phyloP scores from a whole-genome alignment of 1,140 invertebrate species.

The Sweltsa coloradensis region DNA sequence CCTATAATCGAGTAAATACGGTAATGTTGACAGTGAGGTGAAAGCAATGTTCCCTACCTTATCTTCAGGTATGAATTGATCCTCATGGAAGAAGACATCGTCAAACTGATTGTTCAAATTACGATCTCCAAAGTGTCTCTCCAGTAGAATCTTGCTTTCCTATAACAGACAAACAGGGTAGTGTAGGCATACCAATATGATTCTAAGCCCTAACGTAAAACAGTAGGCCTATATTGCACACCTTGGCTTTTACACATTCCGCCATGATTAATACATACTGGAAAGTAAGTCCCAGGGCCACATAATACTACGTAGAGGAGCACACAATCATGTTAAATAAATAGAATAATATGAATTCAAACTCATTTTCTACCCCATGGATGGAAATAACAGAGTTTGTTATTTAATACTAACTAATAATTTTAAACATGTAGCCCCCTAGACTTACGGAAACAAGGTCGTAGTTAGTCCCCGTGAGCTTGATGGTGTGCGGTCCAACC shows the following conservation, averaged over 20 bases:
- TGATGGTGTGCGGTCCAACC: conserved; percentile 63
- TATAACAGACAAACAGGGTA: too few species aligned
- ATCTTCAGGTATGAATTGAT: too few species aligned
- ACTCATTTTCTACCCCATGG: background rate
- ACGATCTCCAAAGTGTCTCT: too few species aligned
- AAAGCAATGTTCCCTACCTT: too few species aligned
- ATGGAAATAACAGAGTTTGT: background rate
- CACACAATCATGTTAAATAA: background rate
- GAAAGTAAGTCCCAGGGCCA: background rate
- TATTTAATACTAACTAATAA: background rate
- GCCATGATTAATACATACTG: background rate
- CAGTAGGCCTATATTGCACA: too few species aligned
- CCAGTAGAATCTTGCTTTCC: too few species aligned
- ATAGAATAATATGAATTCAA: background rate
- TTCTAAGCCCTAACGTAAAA: too few species aligned
- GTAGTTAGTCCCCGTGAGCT: conserved; percentile 70
- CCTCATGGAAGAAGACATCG: too few species aligned
- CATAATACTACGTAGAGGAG: background rate
- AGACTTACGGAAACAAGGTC: conserved; percentile 64
- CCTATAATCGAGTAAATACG: too few species aligned
- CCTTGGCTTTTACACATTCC: background rate
- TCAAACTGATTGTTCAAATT: too few species aligned
- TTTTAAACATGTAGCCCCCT: conserved; percentile 9
- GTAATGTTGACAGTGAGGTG: too few species aligned
- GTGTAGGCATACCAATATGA: too few species aligned